Evolutionary conservation across 2,113 vertebrate species (phyloP), one percentile per base, ranked within the genome.

Genomic region (Sisor rabdophorus): DNA sequence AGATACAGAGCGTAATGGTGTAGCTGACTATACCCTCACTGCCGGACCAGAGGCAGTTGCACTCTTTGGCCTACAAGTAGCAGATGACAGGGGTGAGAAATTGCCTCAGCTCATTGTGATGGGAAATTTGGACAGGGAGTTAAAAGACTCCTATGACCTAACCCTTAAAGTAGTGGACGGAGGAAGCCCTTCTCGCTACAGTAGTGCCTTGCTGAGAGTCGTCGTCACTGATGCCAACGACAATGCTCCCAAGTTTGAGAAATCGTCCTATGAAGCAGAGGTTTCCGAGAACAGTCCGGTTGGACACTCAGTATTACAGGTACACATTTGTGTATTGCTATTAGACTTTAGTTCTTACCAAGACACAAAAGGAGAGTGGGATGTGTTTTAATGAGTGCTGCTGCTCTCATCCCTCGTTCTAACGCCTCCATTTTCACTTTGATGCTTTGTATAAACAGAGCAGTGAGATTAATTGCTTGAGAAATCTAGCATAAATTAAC

Each of bases 231-330:
- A 98, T 81, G 95, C 95, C 84, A 99, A 99, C 0, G 98, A 99
- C 87, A 98, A 98, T 0, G 84, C 94, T 0, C 98, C 98, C 68
- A 96, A 95, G 84, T 99, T 99, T 0, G 96, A 98, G 87, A 94
- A 90, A 81, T 91, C 93, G 0, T 84, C 93, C 4, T 99, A 99
- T 0, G 96, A 98, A 71, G 95, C 96, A 0, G 94, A 95, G 78
- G 91, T 98, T 73, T 94, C 92, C 0, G 98, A 99, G 86, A 98
- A 98, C 83, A 98, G 96, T 85, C 96, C 98, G 0, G 85, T 95
- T n/a, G 97, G 96, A 24, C 95, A 98, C 88, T 99, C 97, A 0
- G 95, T 99, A 76, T 89, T 99, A 74, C 97, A 99, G 95, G 97
- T 99, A 82, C 93, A 91, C 73, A 12, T 10, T 13, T 28, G 16